Conservation (phyloP, 2,113 vertebrate genomes). For the Aythya baeri region DNA sequence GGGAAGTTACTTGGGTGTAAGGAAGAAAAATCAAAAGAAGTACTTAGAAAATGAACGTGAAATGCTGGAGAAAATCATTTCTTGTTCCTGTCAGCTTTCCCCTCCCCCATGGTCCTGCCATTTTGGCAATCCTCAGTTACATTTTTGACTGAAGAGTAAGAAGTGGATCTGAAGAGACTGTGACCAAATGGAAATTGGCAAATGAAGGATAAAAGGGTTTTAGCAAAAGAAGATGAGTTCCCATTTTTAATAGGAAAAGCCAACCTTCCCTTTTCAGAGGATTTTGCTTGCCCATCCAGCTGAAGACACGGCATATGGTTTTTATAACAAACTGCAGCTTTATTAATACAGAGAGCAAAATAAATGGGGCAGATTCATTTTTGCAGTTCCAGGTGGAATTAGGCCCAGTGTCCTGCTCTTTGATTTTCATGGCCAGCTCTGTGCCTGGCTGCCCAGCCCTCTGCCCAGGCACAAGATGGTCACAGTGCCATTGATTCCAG, state of each 20-base stretch:
- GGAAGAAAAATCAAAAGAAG: conserved; percentile 62
- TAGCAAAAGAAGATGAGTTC: neutral
- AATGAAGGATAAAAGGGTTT: neutral
- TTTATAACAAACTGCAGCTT: conserved; percentile 15
- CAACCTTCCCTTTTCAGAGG: neutral
- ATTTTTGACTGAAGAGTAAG: conserved; percentile 35
- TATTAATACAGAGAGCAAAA: conserved; percentile 35
- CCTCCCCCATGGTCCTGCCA: neutral
- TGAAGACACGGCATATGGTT: neutral
- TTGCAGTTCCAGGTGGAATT: neutral
- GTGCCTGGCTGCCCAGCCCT: neutral
- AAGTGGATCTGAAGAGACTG: conserved; percentile 26
- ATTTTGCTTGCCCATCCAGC: neutral
- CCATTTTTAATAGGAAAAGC: conserved; percentile 5
- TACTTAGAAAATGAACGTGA: conserved; percentile 41
- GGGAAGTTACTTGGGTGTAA: conserved; percentile 52
- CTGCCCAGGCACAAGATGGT: neutral
- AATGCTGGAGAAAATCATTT: conserved; percentile 44
- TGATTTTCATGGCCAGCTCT: neutral
- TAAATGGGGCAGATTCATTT: neutral
- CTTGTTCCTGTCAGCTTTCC: conserved; percentile 17
- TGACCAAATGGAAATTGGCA: conserved; percentile 14
- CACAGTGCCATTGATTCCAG: neutral
- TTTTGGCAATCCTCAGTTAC: conserved; percentile 19
- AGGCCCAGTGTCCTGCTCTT: neutral